Percentiles rank a stretch among this genome's conserved stretches.
Evolutionary conservation across 1,140 invertebrate species (phyloP).

Genomic region (Aphaenogaster rudis): DNA sequence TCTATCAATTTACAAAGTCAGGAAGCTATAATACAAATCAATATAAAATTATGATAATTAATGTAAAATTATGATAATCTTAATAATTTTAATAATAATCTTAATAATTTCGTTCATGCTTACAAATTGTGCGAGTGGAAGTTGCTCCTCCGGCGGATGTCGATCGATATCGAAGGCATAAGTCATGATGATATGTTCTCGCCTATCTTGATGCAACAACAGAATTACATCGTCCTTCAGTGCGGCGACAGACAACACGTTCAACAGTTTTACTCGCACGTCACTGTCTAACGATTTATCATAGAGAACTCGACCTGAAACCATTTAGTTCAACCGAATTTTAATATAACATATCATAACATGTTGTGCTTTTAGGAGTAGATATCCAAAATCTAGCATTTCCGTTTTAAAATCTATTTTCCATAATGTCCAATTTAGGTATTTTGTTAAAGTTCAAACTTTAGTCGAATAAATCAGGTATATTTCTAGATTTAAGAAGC

Average conservation of each 20-base stretch:
- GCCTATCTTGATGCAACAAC: slow-evolving; percentile 95
- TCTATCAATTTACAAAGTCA: not conserved
- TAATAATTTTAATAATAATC: not conserved
- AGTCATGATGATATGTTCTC: slow-evolving; percentile 96
- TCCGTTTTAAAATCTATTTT: not conserved
- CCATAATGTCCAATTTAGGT: not conserved
- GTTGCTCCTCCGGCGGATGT: slow-evolving; percentile 92
- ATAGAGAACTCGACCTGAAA: slow-evolving; percentile 89
- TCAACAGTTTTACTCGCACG: slow-evolving; percentile 89
- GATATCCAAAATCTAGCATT: not conserved
- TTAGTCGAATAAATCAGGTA: not conserved
- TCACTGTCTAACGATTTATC: slow-evolving; percentile 88
- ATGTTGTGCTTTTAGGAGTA: not conserved
- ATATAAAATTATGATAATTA: not conserved
- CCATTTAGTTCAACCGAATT: not conserved
- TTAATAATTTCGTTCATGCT: slow-evolving; percentile 81
- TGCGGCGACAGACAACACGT: slow-evolving; percentile 91
- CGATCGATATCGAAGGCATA: slow-evolving; percentile 94
- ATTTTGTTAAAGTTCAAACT: not conserved
- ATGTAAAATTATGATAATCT: not conserved
- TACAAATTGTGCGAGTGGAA: slow-evolving; percentile 93
- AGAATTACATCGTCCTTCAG: slow-evolving; percentile 96
- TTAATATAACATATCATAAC: not conserved
- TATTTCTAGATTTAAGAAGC: not conserved
- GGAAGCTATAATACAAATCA: not conserved